A percentile compares a stretch with the other conserved stretches of the same genome.
Conservation (phyloP, 1,140 invertebrate genomes). For the Artemia franciscana region DNA sequence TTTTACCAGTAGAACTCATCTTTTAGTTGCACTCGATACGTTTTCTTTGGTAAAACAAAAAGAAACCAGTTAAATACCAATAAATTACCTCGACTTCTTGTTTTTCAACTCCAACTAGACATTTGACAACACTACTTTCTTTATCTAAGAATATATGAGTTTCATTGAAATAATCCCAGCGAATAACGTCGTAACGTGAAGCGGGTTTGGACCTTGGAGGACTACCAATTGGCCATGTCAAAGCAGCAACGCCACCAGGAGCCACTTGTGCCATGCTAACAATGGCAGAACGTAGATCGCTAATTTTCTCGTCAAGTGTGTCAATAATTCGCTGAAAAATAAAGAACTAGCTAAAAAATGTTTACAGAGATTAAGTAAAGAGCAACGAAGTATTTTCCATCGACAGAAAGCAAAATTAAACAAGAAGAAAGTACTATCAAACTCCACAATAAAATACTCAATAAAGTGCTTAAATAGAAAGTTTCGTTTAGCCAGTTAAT, state of each 20-base stretch:
- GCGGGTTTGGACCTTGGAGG: constrained; percentile 35
- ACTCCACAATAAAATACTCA: too few relatives aligned
- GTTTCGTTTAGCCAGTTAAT: too few relatives aligned
- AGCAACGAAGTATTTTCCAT: too few relatives aligned
- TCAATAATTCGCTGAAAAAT: constrained; percentile 12
- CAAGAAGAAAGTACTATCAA: too few relatives aligned
- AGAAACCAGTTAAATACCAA: too few relatives aligned
- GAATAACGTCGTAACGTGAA: constrained; percentile 58
- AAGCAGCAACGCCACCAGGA: constrained; percentile 18
- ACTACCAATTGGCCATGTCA: constrained; percentile 55
- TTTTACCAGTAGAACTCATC: constrained; percentile 12
- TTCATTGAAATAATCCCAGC: constrained; percentile 58
- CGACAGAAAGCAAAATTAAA: too few relatives aligned
- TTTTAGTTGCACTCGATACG: not conserved
- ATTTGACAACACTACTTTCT: constrained; percentile 33
- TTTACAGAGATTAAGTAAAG: too few relatives aligned
- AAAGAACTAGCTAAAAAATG: too few relatives aligned
- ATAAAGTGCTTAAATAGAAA: too few relatives aligned
- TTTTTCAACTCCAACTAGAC: constrained; percentile 31
- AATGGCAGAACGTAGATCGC: constrained; percentile 18
- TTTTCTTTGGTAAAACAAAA: not conserved
- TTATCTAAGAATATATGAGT: constrained; percentile 50
- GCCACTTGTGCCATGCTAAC: constrained; percentile 20
- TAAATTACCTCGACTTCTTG: constrained; percentile 31
- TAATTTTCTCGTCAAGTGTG: constrained; percentile 11